Evolutionary conservation across 2,888 invertebrate genomes (phyloP), one percentile per base, ranked within the genome.

Genomic region (Frankliniella fusca): DNA sequence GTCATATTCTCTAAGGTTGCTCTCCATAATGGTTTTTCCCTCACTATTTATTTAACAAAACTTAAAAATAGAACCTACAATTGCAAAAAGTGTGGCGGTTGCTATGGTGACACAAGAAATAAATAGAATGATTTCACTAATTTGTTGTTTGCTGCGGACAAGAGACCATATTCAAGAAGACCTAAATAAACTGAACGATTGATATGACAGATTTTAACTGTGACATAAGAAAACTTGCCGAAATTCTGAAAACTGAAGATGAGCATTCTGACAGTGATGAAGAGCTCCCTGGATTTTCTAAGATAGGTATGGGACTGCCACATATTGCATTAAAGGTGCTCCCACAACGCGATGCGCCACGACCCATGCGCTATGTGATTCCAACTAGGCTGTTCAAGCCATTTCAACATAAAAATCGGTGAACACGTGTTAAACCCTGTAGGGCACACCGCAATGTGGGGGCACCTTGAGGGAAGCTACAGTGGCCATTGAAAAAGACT

Each of bases 161-260:
- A n/a, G n/a, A n/a, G n/a, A n/a, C n/a, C n/a, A n/a, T n/a, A n/a
- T n/a, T n/a, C n/a, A n/a, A n/a, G n/a, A n/a, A n/a, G n/a, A n/a
- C n/a, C n/a, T 38, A 5, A 38, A 38, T 38, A 38, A 38, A 38
- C 5, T 20, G 7, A 61, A 61, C 3, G 7, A 15, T 15, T n/a
- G n/a, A n/a, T 7, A 76, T 86, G 83, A 80, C 84, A 84, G 82
- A 54, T 65, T 81, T 27, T 82, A 81, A 81, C 20, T 83, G 81
- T 81, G 87, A 88, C 82, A 86, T 88, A 82, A 84, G 87, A 85
- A 86, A 87, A 85, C 85, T 89, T 81, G 86, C 86, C 1, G 86
- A 88, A 84, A 85, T 89, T 82, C 86, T 89, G 38, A 87, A 87
- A 81, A 85, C 86, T 18, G 85, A 85, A 81, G 82, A 84, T 76